Evolutionary conservation across 1,140 invertebrate species (phyloP).

Genomic region (Drosophila jambulina): DNA sequence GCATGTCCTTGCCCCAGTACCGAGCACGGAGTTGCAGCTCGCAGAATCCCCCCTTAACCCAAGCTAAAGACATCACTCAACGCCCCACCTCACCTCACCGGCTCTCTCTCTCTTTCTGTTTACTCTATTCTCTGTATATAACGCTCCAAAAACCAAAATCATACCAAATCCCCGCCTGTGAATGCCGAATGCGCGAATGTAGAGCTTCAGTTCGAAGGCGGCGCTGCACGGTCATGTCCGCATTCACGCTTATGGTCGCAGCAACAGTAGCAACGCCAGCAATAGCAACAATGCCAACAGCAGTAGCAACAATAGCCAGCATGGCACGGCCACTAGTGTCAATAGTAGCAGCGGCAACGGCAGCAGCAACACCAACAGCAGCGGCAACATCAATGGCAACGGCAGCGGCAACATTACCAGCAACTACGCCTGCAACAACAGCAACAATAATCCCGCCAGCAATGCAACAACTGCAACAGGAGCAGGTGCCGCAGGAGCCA

Average conservation of each 20-base stretch:
- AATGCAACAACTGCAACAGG: slow-evolving; percentile 6
- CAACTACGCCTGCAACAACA: slow-evolving; percentile 14
- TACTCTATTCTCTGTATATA: slow-evolving; percentile 65
- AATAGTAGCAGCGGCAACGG: slow-evolving; percentile 10
- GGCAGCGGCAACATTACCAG: slow-evolving; percentile 22
- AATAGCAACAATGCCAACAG: slow-evolving; percentile 46
- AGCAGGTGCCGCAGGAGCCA: slow-evolving; percentile 9
- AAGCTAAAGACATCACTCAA: background rate
- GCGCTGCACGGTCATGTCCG: slow-evolving; percentile 91
- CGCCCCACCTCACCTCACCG: slow-evolving; percentile 24
- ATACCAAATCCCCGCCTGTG: slow-evolving; percentile 22
- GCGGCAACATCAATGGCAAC: slow-evolving; percentile 31
- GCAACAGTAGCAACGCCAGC: slow-evolving; percentile 60
- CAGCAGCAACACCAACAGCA: slow-evolving; percentile 13
- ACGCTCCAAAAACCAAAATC: slow-evolving; percentile 33
- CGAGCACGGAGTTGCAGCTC: slow-evolving; percentile 17
- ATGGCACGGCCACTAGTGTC: slow-evolving; percentile 44
- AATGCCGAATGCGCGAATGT: slow-evolving; percentile 78
- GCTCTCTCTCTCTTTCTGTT: slow-evolving; percentile 31
- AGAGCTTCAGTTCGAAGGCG: slow-evolving; percentile 93
- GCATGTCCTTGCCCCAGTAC: slow-evolving; percentile 4
- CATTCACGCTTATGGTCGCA: slow-evolving; percentile 87
- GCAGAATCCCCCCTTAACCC: slow-evolving; percentile 3
- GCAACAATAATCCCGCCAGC: slow-evolving; percentile 26
- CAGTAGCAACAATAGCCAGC: slow-evolving; percentile 50